phyloP scores from a whole-genome alignment of 2,113 vertebrate species.

The Macrotus californicus region DNA sequence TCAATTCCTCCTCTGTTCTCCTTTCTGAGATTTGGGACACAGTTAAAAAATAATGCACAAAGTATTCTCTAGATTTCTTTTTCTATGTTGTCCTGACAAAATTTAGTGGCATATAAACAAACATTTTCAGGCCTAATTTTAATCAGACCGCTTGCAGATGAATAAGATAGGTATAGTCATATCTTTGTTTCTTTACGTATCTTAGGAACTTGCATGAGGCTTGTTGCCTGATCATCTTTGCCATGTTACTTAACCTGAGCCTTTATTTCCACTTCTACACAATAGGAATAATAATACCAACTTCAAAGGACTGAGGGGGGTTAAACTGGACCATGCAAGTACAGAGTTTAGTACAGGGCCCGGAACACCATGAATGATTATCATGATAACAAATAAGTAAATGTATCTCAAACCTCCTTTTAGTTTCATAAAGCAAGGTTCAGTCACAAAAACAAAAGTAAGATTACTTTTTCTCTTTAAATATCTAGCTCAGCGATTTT shows the following conservation, averaged over 20 bases:
- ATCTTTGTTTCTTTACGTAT: constrained; percentile 5
- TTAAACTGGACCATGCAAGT: background rate
- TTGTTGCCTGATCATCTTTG: background rate
- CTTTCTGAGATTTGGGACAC: background rate
- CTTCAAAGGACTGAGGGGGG: background rate
- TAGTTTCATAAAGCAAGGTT: background rate
- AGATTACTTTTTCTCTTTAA: background rate
- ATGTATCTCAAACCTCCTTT: background rate
- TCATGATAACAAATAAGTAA: background rate
- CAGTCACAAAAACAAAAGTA: background rate
- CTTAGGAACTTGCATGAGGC: background rate
- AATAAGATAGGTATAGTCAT: background rate
- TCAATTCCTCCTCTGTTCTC: background rate
- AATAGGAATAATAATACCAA: background rate
- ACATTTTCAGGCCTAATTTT: constrained; percentile 1
- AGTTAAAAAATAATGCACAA: background rate
- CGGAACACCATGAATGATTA: background rate
- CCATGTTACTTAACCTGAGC: background rate
- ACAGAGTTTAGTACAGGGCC: background rate
- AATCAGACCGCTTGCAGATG: background rate
- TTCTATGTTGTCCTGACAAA: background rate
- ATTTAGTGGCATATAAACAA: background rate
- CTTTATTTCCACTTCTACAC: background rate
- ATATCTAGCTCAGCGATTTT: background rate
- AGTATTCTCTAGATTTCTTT: background rate